Evolutionary conservation across 1,140 invertebrate species (phyloP).

Genomic region (Polyergus mexicanus): DNA sequence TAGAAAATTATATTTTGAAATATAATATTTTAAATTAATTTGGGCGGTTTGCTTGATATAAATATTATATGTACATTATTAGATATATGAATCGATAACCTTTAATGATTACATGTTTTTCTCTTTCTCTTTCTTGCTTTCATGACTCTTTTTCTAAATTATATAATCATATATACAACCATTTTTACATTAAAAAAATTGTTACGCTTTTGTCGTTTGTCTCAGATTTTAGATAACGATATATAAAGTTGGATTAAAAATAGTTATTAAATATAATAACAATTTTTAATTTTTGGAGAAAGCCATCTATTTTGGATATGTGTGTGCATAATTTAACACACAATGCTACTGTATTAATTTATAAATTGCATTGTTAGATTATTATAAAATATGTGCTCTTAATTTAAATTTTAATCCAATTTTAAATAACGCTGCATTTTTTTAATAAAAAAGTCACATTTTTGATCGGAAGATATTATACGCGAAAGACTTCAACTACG

Average conservation of each 20-base stretch:
- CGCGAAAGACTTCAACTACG: slow-evolving; percentile 20
- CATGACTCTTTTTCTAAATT: not conserved
- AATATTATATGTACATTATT: not conserved
- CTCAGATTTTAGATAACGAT: not conserved
- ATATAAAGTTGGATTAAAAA: not conserved
- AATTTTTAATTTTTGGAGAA: not conserved
- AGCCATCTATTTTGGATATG: not conserved
- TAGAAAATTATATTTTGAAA: slow-evolving; percentile 1
- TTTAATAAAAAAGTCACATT: slow-evolving; percentile 13
- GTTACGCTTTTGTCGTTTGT: not conserved
- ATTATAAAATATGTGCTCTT: not conserved
- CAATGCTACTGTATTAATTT: slow-evolving; percentile 22
- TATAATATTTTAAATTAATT: not conserved
- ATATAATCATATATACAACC: not conserved
- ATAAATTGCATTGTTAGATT: not conserved
- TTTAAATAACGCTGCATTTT: slow-evolving; percentile 19
- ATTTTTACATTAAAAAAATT: not conserved
- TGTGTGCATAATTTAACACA: not conserved
- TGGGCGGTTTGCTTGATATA: not conserved
- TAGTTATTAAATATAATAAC: not conserved
- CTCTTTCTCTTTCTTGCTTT: not conserved
- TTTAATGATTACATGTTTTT: not conserved
- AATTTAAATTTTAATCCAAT: slow-evolving; percentile 1
- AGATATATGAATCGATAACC: not conserved
- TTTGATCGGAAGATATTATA: slow-evolving; percentile 10